phyloP scores from a whole-genome alignment of 2,113 vertebrate genomes.

The Prunella fulvescens region DNA sequence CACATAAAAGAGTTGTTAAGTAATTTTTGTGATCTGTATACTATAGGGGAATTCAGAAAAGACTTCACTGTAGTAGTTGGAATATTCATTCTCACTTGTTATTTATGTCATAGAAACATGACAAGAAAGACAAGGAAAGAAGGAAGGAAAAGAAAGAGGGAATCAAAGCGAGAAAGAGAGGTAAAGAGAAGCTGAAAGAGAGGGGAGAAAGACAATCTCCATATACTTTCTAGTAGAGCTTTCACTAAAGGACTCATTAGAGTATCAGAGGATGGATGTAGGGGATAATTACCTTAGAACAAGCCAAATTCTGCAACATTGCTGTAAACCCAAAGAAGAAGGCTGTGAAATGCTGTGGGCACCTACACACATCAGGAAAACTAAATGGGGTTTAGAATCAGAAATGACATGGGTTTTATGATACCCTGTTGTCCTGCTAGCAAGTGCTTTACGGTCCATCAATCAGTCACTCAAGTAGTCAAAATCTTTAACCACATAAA shows the following conservation, averaged over 20 bases:
- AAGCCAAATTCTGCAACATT: neutral
- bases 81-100: neutral
- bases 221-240: neutral
- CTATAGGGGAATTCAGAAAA: neutral
- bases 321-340: neutral
- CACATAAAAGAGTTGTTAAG: neutral
- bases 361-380: neutral
- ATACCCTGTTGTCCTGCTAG: neutral
- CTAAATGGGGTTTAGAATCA: neutral
- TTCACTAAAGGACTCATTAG: neutral
- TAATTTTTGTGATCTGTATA: constrained; percentile 26
- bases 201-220: neutral
- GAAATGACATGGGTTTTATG: neutral
- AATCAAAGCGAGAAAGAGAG: neutral
- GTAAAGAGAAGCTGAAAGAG: neutral
- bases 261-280: neutral
- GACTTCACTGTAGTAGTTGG: neutral
- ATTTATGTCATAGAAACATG: constrained; percentile 15
- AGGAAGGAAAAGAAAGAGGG: no score
- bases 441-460: constrained; percentile 27
- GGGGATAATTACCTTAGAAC: neutral
- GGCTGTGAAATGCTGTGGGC: neutral
- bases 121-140: neutral
- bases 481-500: constrained; percentile 59
- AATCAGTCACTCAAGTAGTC: constrained; percentile 52